Base-by-base conservation (phyloP, 2,797 vertebrate genomes). In the Sebastes trivittatus region DNA sequence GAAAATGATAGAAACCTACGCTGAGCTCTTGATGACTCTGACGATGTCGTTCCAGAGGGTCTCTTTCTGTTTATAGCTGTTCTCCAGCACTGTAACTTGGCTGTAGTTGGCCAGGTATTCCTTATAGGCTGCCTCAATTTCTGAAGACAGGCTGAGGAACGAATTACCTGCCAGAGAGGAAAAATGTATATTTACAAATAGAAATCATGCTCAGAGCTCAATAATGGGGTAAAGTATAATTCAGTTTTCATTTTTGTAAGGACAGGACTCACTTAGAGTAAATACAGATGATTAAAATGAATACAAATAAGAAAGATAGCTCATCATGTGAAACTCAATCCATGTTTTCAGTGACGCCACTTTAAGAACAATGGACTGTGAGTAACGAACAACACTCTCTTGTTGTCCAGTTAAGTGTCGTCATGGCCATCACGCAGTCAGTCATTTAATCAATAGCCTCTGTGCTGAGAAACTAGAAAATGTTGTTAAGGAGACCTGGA, bases 51-150 rank as follows among this genome's bases (percentile, higher is more conserved):
- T 84, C 96, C 97, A 97, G 59, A 97, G 93, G 7, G 77, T 87
- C 34, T 97, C 96, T 7, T 96, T 96, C 94, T 97, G 96, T 80
- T 94, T 97, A 93, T 97, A 98, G 54, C 80, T 85, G 78, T 97
- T 95, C 91, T 99, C 95, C 87, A 98, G 68, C 68, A 92, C 75
- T 0, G 97, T 95, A 2, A 97, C 90, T 3, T 96, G 94, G 54
- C 92, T 96, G 0, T 98, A 99, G 95, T 95, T 95, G 86, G 95
- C 91, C 89, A 99, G 95, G 87, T 99, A 99, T 81, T 96, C 95
- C 80, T 95, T 97, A 80, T 99, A 99, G 11, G 96, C 93, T 0
- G 87, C 91, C 85, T 99, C 97, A 10, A 99, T 95, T 83, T 98
- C 97, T 11, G 96, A 93, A 62, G 96, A 97, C 91, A 97, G 94